Evolutionary conservation across 2,888 invertebrate genomes (phyloP).

Genomic region (Tetropium fuscum): DNA sequence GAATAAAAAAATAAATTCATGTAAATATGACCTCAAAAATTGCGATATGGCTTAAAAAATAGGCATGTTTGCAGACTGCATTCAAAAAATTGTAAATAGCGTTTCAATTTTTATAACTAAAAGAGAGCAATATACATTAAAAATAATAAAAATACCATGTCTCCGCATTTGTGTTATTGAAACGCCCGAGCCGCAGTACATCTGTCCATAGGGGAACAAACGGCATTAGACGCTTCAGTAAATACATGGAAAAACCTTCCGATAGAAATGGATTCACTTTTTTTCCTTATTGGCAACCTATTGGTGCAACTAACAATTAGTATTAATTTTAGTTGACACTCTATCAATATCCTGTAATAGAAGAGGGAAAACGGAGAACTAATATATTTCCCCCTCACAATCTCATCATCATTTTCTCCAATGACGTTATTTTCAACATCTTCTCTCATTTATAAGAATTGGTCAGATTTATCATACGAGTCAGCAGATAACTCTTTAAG

Average conservation of each 20-base stretch:
- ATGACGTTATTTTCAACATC: neutral
- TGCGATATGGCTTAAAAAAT: too few relatives aligned
- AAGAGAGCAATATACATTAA: too few relatives aligned
- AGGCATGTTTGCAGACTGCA: too few relatives aligned
- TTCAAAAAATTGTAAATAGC: too few relatives aligned
- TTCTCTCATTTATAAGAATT: neutral
- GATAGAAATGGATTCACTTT: neutral
- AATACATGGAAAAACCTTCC: neutral
- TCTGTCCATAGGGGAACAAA: conserved; percentile 6
- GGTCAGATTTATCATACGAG: neutral
- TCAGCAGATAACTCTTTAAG: neutral
- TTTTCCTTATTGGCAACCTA: neutral
- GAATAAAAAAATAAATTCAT: too few relatives aligned
- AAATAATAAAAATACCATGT: too few relatives aligned
- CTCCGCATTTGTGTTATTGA: conserved; percentile 1
- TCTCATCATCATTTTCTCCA: neutral
- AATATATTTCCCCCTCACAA: conserved; percentile 4
- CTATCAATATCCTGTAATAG: neutral
- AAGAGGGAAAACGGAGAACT: conserved; percentile 4
- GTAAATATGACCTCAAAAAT: too few relatives aligned
- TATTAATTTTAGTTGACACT: neutral
- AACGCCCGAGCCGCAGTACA: neutral
- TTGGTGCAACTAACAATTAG: too few relatives aligned
- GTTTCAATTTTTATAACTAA: too few relatives aligned
- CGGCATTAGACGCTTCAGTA: conserved; percentile 12